phyloP scores from a whole-genome alignment of 2,113 vertebrate species.

The Zootoca vivipara region DNA sequence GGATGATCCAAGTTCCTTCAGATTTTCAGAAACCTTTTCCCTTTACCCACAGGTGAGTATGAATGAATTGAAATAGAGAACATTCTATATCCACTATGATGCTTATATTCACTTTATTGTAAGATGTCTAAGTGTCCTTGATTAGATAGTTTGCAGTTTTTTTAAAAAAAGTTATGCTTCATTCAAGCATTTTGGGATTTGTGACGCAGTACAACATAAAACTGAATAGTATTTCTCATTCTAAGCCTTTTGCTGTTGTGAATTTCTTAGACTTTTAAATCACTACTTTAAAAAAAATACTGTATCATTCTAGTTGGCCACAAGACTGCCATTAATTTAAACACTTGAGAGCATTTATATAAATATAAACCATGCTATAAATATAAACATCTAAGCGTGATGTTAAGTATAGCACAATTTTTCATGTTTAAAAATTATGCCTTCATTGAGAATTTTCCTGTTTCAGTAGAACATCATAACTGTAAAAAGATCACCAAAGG shows the following conservation, averaged over 20 bases:
- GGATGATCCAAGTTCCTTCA: conserved; percentile 96
- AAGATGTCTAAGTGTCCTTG: neutral
- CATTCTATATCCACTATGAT: neutral
- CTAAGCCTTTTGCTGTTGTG: neutral
- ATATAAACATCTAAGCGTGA: no score
- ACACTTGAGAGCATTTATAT: no score
- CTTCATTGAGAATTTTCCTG: neutral
- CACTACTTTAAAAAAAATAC: no score
- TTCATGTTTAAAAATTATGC: neutral
- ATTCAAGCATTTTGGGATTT: neutral
- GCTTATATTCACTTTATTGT: neutral
- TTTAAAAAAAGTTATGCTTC: neutral
- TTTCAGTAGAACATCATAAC: neutral
- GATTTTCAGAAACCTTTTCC: conserved; percentile 98
- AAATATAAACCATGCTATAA: neutral
- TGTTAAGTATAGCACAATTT: neutral
- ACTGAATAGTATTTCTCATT: neutral
- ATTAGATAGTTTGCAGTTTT: neutral
- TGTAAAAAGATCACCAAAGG: neutral
- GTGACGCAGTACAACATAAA: neutral
- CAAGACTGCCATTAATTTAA: no score
- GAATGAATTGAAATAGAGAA: neutral
- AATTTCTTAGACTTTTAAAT: neutral
- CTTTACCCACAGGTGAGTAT: conserved; percentile 93
- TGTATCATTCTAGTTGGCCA: neutral